Base-by-base conservation (phyloP, 2,113 vertebrate genomes). In the Microcebus jonahi region DNA sequence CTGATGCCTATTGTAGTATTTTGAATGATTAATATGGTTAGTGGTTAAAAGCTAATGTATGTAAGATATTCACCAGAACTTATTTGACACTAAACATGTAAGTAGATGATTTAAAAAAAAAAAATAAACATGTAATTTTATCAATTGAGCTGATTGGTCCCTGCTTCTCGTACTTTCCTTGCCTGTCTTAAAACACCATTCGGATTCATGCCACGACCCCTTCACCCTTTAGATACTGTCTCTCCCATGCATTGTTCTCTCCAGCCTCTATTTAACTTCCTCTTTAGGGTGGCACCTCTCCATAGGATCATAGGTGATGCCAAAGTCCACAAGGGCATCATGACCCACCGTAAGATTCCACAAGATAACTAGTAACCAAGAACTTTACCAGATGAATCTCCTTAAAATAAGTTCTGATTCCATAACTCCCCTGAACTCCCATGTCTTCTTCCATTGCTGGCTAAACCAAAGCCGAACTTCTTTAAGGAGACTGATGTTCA, bases 81-180 rank as follows among this genome's bases (percentile, higher is more conserved):
- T 70, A 79, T 80, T 95, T 97, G 57, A 93, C 8, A 2, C 67
- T 86, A 94, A 83, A 77, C 23, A 53, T 61, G 63, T 21, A 88
- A 94, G 77, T 36, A 73, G 45, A 45, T 45, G 45, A 45, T 45
- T 8, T 45, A 45, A 45, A 45, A 45, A 45, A 45, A 45, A 45
- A 8, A 45, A 45, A 45, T 63, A 83, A 67, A 50, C 12, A 59
- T 83, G 20, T 9, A 34, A 68, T 81, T 75, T 53, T 65, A 42
- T 50, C 42, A 55, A 45, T 57, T 86, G n/a, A 42, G 77, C 45
- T 71, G 42, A 68, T 80, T 68, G 42, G 34, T 53, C 10, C 36
- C 65, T n/a, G 27, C 25, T 6, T 65, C 14, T 71, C n/a, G 63
- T 50, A 31, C 18, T 75, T 95, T 48, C 18, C 12, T 50, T 59